These are phyloP conservation scores for Artibeus jamaicensis DNA, from an alignment of 2,797 vertebrate species.

Conservation along the genomic window DNA sequence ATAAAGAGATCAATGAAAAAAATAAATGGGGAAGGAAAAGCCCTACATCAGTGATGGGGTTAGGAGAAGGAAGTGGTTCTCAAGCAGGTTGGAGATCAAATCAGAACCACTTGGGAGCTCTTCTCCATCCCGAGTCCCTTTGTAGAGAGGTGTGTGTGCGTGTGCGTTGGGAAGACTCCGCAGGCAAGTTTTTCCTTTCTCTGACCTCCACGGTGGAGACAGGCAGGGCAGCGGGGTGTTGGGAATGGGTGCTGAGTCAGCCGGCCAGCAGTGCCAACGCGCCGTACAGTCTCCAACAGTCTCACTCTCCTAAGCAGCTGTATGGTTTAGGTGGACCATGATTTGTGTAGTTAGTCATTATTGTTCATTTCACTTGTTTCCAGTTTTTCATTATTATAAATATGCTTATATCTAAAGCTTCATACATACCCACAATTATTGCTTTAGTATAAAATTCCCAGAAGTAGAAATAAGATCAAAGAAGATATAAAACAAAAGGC, in stretches of 20 bases:
- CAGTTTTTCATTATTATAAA: not conserved
- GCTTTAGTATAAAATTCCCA: not conserved
- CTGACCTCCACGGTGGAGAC: not conserved
- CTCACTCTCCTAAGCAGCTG: not conserved
- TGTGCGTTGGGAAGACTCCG: not conserved
- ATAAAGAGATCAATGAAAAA: not conserved
- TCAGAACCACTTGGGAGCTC: not conserved
- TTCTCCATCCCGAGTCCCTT: not conserved
- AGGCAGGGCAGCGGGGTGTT: too few species aligned
- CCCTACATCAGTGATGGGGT: not conserved
- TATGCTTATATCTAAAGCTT: not conserved
- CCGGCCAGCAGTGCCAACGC: not conserved
- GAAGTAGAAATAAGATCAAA: constrained; percentile 5
- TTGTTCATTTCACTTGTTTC: not conserved
- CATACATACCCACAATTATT: not conserved
- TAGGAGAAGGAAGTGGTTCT: not conserved
- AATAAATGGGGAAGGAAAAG: not conserved
- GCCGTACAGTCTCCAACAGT: not conserved
- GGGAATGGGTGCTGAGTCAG: not conserved
- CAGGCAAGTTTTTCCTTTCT: not conserved
- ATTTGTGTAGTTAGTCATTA: not conserved
- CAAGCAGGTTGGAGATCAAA: not conserved
- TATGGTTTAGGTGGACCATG: not conserved
- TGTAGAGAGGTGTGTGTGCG: not conserved
- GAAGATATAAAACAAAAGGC: not conserved